Base-by-base conservation (phyloP, 2,888 invertebrate genomes). In the Psylliodes chrysocephalus region DNA sequence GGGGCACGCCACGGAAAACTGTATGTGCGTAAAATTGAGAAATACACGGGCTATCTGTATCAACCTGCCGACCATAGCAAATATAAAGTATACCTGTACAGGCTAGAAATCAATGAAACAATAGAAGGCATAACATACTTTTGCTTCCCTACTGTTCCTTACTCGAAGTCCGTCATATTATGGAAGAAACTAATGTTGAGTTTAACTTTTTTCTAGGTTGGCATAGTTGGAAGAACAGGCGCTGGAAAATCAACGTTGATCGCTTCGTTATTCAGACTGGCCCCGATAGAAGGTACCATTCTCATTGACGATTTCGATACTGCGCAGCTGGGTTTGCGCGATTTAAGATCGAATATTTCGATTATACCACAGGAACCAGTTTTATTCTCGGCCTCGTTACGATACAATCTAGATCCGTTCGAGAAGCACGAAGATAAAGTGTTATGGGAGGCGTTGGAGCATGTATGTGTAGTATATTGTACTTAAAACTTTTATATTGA, bases 321-420 rank as follows among this genome's bases (percentile, higher is more conserved):
- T 0, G 86, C 85, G 12, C 83, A 84, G 25, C 86, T 95, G 38
- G 92, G 92, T 0, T 84, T 95, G 10, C 86, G 91, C 78, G 90
- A 92, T 74, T 83, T 96, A 19, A 85, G 96, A 55, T 87, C 87
- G 54, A 90, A 89, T 74, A 91, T 96, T 56, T 91, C 95, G 0
- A 96, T 96, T 60, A 96, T 81, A 55, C 81, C 82, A 0, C 96
- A 96, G 84, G 94, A 95, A 75, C 95, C 95, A 0, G 89, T 94
- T 33, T 81, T 95, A 15, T 95, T 95, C 79, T 91, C 91, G 0
- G 93, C 92, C 6, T 89, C 91, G n/a, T 81, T 95, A 47, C 86
- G 95, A 6, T 89, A 91, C 78, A 95, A 95, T 81, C 84, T 95
- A 77, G 95, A 95, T 84, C 95, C 95, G 0, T 91, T 94, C 77